phyloP scores from a whole-genome alignment of 2,113 vertebrate species.

The Myrmecophaga tridactyla region DNA sequence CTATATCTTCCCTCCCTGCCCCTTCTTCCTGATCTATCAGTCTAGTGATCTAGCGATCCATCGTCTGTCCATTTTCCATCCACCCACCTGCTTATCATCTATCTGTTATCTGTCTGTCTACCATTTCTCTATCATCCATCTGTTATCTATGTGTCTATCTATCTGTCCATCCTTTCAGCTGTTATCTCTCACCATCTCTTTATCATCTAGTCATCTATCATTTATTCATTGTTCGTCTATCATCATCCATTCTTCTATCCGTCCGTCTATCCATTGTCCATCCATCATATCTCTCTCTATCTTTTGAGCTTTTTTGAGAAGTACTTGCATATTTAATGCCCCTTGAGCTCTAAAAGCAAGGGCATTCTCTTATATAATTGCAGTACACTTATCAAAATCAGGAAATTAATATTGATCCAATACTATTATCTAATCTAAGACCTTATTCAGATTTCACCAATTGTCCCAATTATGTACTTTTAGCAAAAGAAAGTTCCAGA shows the following conservation, averaged over 20 bases:
- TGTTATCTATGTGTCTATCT: too few relatives aligned
- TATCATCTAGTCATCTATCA: too few relatives aligned
- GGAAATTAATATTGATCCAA: fast-evolving
- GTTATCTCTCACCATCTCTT: background rate
- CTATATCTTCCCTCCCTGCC: background rate
- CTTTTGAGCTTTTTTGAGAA: background rate
- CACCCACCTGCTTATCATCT: background rate
- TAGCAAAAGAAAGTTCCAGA: background rate
- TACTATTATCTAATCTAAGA: fast-evolving
- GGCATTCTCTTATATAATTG: fast-evolving
- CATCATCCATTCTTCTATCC: too few relatives aligned
- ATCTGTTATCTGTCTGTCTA: background rate
- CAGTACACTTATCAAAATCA: fast-evolving
- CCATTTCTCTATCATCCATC: background rate
- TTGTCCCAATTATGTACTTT: too few relatives aligned
- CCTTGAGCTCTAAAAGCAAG: background rate
- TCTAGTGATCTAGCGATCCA: too few relatives aligned
- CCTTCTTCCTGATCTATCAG: too few relatives aligned
- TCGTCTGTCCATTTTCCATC: too few relatives aligned
- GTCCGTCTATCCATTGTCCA: background rate
- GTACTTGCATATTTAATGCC: background rate
- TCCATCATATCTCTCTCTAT: background rate
- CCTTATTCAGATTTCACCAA: fast-evolving
- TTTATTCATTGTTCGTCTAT: too few relatives aligned
- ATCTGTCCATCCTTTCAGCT: background rate